Base-by-base conservation (phyloP, 2,797 vertebrate species). In the Cyclura pinguis region DNA sequence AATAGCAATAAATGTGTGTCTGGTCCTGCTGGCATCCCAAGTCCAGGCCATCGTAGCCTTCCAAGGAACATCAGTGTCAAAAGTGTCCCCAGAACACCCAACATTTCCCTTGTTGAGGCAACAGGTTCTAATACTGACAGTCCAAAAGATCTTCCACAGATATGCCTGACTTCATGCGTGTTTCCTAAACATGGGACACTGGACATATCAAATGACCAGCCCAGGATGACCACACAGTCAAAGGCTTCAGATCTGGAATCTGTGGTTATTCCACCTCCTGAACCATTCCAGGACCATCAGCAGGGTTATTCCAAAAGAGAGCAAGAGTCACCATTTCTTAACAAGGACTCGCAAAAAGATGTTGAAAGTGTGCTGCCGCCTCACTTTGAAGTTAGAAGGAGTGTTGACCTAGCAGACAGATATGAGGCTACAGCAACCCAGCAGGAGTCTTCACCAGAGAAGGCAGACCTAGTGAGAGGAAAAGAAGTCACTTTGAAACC, bases 221-320 rank as follows among this genome's bases (percentile, higher is more conserved):
- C 2, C 6, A 76, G 42, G 0, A 0, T 0, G 0, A 93, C 59
- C 0, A 88, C 18, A 87, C 91, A 0, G 14, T 22, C 5, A 0
- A 85, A 91, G 1, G 14, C 91, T 0, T 12, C 84, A 27, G 84
- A 86, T 10, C 89, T 91, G 57, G 89, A 84, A 55, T 69, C 67
- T 4, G 86, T 89, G 13, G 62, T 96, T 3, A 93, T 96, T 69
- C 96, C 95, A 0, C 96, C 97, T 0, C 93, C 97, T 18, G 96
- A 96, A 38, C 94, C 95, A 20, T 97, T 96, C 81, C 95, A 93
- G 92, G 97, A 96, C 1, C 47, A 72, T 22, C 18, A 3, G 27
- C 52, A 42, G 29, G 29, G 73, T 12, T 59, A 69, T 72, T 80
- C 93, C 0, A 7, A 20, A 92, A 76, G 14, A 82, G 80, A 62